Base-by-base conservation (phyloP, 2,888 invertebrate genomes). In the Lydus trimaculatus region DNA sequence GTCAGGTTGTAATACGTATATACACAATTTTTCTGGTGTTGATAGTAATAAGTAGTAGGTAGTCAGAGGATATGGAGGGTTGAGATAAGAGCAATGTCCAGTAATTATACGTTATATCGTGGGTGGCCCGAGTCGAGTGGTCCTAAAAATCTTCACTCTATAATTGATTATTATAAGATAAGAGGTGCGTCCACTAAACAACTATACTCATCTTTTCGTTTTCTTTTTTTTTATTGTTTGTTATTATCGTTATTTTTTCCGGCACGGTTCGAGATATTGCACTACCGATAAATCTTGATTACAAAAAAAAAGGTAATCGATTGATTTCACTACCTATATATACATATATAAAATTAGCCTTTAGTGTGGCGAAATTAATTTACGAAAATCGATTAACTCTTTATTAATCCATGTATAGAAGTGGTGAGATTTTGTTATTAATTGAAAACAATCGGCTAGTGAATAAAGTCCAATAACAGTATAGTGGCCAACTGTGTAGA, bases 141-240 rank as follows among this genome's bases (percentile, higher is more conserved):
- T 67, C 65, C 67, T 70, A 64, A 70, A 70, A 70, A 67, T 66
- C 67, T 70, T 70, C 56, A 33, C 64, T 36, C 20, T 61, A 65
- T 67, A 70, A 70, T 70, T 70, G 70, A 70, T 70, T 70, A 67
- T 67, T 43, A 43, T 43, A 67, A 70, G 70, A 70, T 70, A 67
- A 70, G 67, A 70, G 70, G 58, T 52, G 48, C 20, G 48, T 48
- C 43, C 43, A 48, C 43, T 48, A 20, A 20, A 48, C 48, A 48
- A 48, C 48, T 11, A 48, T 23, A 48, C 20, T 11, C 20, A 11
- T 48, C 17, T 43, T 17, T n/a, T 7, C 5, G 17, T 43, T 43
- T 5, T 43, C 17, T n/a, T 17, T 17, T 20, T 23, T 11, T 2
- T n/a, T 43, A 7, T 43, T 39, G 7, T 33, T 9, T n/a, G 7